Percentiles rank a stretch among this genome's conserved stretches.
Conservation (phyloP, 2,888 invertebrate species). For the Bibio marci region DNA sequence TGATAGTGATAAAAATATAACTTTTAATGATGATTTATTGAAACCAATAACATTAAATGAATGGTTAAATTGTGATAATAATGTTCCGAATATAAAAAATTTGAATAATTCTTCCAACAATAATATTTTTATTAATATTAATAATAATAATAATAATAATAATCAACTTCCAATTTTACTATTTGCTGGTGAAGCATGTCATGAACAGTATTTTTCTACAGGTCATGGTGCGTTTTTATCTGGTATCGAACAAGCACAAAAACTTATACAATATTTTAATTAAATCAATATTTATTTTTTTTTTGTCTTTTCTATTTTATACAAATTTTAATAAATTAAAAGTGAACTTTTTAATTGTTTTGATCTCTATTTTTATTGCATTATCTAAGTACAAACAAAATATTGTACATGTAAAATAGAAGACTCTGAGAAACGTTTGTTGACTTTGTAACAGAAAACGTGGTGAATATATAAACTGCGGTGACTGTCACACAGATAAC, state of each 20-base stretch:
- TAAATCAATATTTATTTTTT: too few species aligned
- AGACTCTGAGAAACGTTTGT: too few species aligned
- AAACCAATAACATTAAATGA: slow-evolving; percentile 26
- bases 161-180: slow-evolving; percentile 27
- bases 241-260: slow-evolving; percentile 34
- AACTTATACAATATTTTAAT: slow-evolving; percentile 18
- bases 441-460: too few species aligned
- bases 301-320: too few species aligned
- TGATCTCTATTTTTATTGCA: too few species aligned
- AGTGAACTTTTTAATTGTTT: too few species aligned
- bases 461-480: too few species aligned
- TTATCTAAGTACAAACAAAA: too few species aligned
- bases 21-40: slow-evolving; percentile 20
- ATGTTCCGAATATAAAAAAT: neutral
- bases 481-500: too few species aligned
- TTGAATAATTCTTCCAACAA: neutral
- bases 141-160: neutral
- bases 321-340: too few species aligned
- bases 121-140: too few species aligned
- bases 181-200: slow-evolving; percentile 48
- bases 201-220: slow-evolving; percentile 41
- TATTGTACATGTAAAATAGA: too few species aligned
- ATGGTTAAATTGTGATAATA: neutral
- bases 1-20: slow-evolving; percentile 27
- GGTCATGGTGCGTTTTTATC: slow-evolving; percentile 48